These are phyloP conservation scores for Peromyscus aztecus DNA, from an alignment of 2,797 vertebrate species.

Conservation along the genomic window DNA sequence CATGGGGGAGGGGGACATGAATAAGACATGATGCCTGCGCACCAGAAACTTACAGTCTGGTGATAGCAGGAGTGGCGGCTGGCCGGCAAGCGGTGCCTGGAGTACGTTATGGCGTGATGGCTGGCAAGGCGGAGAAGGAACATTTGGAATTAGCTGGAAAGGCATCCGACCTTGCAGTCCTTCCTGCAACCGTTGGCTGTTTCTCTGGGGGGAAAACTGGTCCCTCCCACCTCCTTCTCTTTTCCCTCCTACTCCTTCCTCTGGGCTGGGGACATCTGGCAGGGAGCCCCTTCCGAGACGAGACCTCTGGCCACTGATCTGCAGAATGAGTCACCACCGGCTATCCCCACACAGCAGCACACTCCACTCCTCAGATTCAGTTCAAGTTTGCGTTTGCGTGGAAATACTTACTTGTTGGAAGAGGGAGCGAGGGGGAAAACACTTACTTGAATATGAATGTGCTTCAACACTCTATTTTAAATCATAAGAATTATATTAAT, in stretches of 20 bases:
- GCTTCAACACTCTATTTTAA: slow-evolving; percentile 29
- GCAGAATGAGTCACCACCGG: slow-evolving; percentile 40
- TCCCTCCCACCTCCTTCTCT: not conserved
- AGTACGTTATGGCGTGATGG: slow-evolving; percentile 16
- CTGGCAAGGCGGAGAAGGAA: slow-evolving; percentile 35
- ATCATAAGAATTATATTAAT: slow-evolving; percentile 15
- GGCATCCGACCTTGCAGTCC: not conserved
- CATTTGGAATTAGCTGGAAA: slow-evolving; percentile 54
- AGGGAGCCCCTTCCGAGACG: not conserved
- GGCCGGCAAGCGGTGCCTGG: slow-evolving; percentile 25
- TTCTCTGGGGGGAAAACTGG: not conserved
- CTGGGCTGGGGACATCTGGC: not conserved
- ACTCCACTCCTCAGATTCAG: not conserved
- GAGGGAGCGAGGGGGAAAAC: not conserved
- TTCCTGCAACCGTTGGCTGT: slow-evolving; percentile 30
- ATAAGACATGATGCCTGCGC: not conserved
- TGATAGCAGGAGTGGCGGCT: not conserved
- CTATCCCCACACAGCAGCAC: not conserved
- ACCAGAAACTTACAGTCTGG: slow-evolving; percentile 19
- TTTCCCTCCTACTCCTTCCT: slow-evolving; percentile 55
- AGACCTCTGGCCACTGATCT: not conserved
- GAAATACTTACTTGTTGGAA: slow-evolving; percentile 54
- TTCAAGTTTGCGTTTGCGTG: not conserved
- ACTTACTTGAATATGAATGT: not conserved
- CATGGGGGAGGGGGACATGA: not conserved